These are phyloP conservation scores for Strix uralensis DNA, from an alignment of 2,113 vertebrate species.

Conservation along the genomic window DNA sequence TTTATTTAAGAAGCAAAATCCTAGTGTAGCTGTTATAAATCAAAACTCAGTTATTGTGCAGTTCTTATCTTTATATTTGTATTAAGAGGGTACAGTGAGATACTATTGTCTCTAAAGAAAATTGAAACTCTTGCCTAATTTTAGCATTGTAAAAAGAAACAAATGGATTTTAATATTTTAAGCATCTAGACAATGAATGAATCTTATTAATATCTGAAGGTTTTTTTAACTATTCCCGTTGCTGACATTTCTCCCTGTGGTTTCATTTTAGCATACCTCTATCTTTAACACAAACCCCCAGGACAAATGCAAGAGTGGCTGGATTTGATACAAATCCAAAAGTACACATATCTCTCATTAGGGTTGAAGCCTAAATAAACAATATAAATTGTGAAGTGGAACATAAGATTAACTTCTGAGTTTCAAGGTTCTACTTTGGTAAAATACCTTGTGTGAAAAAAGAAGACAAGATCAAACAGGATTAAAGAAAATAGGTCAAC, in stretches of 20 bases:
- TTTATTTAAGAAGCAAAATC: not conserved
- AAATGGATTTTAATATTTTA: constrained; percentile 20
- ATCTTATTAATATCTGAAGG: not conserved
- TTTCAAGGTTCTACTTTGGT: not conserved
- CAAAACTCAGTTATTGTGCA: not conserved
- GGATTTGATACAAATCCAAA: constrained; percentile 4
- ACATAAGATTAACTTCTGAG: constrained; percentile 10
- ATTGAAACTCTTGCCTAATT: not conserved
- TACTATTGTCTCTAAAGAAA: not conserved
- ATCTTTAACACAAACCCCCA: not conserved
- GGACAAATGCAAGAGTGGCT: not conserved
- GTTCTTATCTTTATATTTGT: constrained; percentile 12
- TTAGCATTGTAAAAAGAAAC: not conserved
- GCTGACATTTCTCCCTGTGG: not conserved
- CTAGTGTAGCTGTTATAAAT: not conserved
- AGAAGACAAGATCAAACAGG: not conserved
- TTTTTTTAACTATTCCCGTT: not conserved
- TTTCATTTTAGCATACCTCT: not conserved
- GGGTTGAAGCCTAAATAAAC: constrained; percentile 12
- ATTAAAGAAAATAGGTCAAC: constrained; percentile 34
- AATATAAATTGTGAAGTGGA: not conserved
- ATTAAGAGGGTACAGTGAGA: not conserved
- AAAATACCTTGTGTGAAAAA: not conserved
- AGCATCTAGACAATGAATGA: not conserved
- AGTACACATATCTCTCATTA: not conserved